Evolutionary conservation across 2,113 vertebrate species (phyloP).

Genomic region (Chinchilla lanigera): DNA sequence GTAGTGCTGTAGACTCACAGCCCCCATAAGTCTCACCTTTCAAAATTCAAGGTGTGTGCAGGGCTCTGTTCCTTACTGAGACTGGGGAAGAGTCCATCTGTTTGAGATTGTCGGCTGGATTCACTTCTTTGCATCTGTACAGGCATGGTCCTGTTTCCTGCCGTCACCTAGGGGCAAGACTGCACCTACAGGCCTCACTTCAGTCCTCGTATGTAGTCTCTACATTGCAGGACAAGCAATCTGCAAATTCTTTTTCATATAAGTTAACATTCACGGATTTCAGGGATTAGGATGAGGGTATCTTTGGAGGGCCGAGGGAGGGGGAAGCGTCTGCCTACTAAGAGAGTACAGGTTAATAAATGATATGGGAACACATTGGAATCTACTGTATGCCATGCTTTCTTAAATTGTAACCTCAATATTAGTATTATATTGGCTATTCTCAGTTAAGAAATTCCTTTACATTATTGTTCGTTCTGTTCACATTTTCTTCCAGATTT

Average conservation of each 20-base stretch:
- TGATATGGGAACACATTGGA: neutral
- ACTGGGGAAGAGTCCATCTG: neutral
- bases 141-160: neutral
- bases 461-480: constrained; percentile 23
- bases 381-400: neutral
- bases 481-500: constrained; percentile 58
- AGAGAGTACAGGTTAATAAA: neutral
- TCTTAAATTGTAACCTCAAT: neutral
- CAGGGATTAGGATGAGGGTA: neutral
- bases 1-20: neutral
- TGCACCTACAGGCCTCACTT: neutral
- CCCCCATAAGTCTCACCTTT: neutral
- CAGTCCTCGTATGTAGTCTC: neutral
- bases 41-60: neutral
- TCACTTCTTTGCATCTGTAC: neutral
- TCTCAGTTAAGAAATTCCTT: constrained; percentile 25
- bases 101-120: neutral
- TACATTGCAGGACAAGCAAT: neutral
- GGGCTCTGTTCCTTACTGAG: neutral
- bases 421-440: constrained; percentile 20
- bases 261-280: neutral
- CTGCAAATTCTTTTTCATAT: neutral
- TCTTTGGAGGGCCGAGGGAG: neutral
- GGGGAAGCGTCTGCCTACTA: neutral
- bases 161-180: neutral